Evolutionary conservation across 2,888 invertebrate species (phyloP).

Genomic region (Oscheius onirici): DNA sequence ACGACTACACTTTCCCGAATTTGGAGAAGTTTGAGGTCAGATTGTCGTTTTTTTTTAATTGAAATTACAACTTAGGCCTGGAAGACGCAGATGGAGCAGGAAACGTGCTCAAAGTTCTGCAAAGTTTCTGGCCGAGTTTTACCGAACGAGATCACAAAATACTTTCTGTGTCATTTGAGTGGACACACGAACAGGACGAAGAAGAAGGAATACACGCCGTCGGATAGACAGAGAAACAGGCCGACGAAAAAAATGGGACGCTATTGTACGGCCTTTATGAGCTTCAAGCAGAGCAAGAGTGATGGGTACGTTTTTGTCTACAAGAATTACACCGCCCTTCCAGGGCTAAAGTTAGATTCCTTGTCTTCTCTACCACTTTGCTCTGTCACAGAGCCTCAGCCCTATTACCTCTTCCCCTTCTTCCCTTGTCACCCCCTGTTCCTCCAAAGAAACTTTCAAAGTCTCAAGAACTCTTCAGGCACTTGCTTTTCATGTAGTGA

Average conservation of each 20-base stretch:
- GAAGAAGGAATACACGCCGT: slow-evolving; percentile 8
- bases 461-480: no score
- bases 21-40: slow-evolving; percentile 38
- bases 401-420: no score
- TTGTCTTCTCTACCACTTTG: no score
- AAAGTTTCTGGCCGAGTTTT: slow-evolving; percentile 40
- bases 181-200: slow-evolving; percentile 38
- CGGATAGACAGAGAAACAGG: slow-evolving; percentile 33
- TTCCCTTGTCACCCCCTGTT: no score
- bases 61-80: slow-evolving; percentile 28
- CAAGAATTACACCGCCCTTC: no score
- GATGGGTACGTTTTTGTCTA: slow-evolving; percentile 45
- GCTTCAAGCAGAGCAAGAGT: slow-evolving; percentile 41
- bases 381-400: no score
- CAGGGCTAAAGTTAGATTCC: no score
- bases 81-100: slow-evolving; percentile 37
- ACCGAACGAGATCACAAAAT: slow-evolving; percentile 32
- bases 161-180: slow-evolving; percentile 51
- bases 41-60: neutral
- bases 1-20: slow-evolving; percentile 39
- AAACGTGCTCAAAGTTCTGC: slow-evolving; percentile 39
- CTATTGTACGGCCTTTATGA: slow-evolving; percentile 57
- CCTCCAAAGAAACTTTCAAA: no score
- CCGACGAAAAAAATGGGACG: slow-evolving; percentile 51
- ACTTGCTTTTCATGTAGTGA: no score